Base-by-base conservation (phyloP, 1,140 invertebrate genomes). In the Zaprionus inermis region DNA sequence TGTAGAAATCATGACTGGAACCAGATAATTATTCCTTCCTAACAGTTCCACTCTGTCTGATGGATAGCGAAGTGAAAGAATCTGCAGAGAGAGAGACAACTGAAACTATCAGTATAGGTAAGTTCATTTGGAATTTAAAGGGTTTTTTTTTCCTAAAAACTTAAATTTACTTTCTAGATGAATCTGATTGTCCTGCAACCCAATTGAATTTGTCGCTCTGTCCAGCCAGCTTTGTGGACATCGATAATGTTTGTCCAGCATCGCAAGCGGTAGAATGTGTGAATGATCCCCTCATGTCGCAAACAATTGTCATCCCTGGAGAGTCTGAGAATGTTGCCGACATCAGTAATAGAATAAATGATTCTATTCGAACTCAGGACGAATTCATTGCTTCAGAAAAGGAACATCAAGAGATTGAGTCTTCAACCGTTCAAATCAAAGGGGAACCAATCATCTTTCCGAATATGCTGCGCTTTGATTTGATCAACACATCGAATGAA, bases 211-310 rank as follows among this genome's bases (percentile, higher is more conserved):
- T 20, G 30, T 59, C 55, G 10, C 20, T 46, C 5, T 5, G n/a
- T 12, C n/a, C 44, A 28, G 6, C 28, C 2, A 55, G 28, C n/a
- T 75, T 75, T 24, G 72, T 75, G 54, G 60, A 75, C 36, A 59
- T 71, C 0, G 20, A 46, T 10, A 38, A 14, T 55, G 60, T 65
- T 7, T 64, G 36, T 1, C 59, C 68, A 1, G 52, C 60, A 6
- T 54, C 72, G 0, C 59, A 64, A 12, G 16, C 16, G 3, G 10
- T 24, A 6, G 46, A 71, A 14, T 5, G 9, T 9, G 24, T 46
- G 46, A 54, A 11, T 20, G 72, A 75, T 55, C 72, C 72, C 18
- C 72, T 75, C 0, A 44, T 65, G 22, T 20, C 64, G 16, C 54
- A 56, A 9, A n/a, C 22, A 28, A 10, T 11, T 10, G 18, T 30